Conservation (phyloP, 2,113 vertebrate genomes). For the Sprattus sprattus region DNA sequence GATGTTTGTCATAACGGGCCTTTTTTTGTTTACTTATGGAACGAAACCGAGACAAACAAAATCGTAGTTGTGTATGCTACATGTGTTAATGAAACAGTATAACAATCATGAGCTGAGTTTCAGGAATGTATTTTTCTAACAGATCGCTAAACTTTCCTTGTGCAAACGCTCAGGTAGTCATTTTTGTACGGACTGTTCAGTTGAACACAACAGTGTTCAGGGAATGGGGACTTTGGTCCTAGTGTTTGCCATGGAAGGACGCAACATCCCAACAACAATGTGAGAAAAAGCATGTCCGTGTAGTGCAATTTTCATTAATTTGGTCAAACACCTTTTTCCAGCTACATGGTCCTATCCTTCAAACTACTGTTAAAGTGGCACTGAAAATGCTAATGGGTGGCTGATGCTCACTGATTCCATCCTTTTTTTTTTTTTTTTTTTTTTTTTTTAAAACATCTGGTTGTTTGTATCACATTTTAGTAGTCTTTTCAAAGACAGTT, state of each 20-base stretch:
- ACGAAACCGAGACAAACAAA: background rate
- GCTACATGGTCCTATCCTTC: background rate
- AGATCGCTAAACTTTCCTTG: background rate
- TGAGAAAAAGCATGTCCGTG: background rate
- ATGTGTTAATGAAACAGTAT: background rate
- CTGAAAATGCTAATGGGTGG: background rate
- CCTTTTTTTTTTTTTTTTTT: slow-evolving; percentile 3
- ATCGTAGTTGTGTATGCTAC: background rate
- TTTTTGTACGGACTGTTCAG: background rate
- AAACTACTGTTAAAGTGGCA: slow-evolving; percentile 1
- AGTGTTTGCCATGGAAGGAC: background rate
- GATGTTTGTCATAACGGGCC: background rate
- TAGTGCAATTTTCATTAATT: background rate
- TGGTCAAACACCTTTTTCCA: background rate
- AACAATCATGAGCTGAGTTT: slow-evolving; percentile 5
- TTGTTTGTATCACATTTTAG: slow-evolving; percentile 14
- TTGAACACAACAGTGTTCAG: background rate
- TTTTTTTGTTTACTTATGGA: background rate
- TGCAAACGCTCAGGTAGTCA: background rate
- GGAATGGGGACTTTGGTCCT: background rate
- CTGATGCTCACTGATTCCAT: background rate
- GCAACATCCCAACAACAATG: background rate
- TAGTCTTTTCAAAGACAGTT: slow-evolving; percentile 22
- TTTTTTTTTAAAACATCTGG: background rate
- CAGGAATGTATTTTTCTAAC: background rate